Evolutionary conservation across 2,113 vertebrate genomes (phyloP).

Genomic region (Callopanchax toddi): DNA sequence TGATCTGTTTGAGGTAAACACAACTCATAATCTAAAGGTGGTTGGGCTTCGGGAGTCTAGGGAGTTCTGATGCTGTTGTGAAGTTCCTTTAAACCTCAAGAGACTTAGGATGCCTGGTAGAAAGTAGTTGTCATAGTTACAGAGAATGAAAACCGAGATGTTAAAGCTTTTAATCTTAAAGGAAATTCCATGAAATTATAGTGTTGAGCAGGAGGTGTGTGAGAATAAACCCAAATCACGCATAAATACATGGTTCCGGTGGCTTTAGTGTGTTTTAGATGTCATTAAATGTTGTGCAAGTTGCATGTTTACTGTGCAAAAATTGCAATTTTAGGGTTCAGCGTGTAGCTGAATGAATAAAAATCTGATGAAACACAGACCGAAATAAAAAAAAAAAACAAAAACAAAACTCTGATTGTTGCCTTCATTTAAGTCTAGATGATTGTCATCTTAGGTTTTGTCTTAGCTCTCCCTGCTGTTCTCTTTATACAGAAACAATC

Average conservation of each 20-base stretch:
- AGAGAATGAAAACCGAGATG: not conserved
- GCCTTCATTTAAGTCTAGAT: conserved; percentile 23
- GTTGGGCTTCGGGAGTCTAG: conserved; percentile 25
- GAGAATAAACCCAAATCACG: conserved; percentile 2
- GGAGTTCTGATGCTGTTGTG: conserved; percentile 27
- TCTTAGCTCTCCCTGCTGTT: conserved; percentile 46
- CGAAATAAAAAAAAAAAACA: not conserved
- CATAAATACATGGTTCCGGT: not conserved
- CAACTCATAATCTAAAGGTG: conserved; percentile 27
- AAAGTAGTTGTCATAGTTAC: conserved; percentile 45
- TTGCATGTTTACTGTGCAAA: conserved; percentile 13
- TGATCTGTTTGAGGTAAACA: conserved; percentile 6
- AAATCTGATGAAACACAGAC: not conserved
- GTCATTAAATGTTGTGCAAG: conserved; percentile 10
- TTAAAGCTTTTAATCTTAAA: conserved; percentile 2
- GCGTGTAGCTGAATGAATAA: conserved; percentile 5
- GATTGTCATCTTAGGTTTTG: conserved; percentile 44
- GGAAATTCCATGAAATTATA: not conserved
- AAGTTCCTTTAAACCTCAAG: conserved; percentile 29
- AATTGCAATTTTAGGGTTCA: not conserved
- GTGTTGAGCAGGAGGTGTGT: not conserved
- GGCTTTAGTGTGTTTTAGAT: conserved; percentile 20
- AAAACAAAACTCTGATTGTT: not conserved
- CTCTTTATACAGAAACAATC: conserved; percentile 41
- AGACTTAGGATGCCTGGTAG: conserved; percentile 12